Evolutionary conservation across 2,888 invertebrate species (phyloP), one percentile per base, ranked within the genome.

Genomic region (Melanargia galathea): DNA sequence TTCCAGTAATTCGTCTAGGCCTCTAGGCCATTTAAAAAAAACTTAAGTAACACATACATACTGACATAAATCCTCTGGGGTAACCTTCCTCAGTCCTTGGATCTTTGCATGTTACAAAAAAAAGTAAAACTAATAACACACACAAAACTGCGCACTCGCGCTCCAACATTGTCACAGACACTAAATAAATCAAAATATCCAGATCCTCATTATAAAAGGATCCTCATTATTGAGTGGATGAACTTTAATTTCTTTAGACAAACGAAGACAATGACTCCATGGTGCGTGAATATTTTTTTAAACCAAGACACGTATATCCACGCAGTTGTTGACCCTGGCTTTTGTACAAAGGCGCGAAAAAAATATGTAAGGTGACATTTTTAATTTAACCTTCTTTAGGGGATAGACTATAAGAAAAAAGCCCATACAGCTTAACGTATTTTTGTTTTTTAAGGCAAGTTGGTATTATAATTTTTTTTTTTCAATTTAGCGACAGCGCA

Each of bases 31-130:
- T n/a, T n/a, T n/a, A n/a, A n/a, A n/a, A 30, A 5, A 16, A 49
- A 51, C 16, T 33, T 16, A 18, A 33, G 1, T 30, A 16, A 33
- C 65, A 88, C 90, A 70, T 87, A 90, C 90, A 90, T 74, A 82
- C 80, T 73, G 89, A 84, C 83, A 89, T 80, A 20, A 86, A 75
- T 76, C 90, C 90, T 40, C 79, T 80, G 0, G 90, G 86, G 71
- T 85, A 85, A 70, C 90, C 90, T 56, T 79, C 75, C 13, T 84
- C 84, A 1, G 63, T 68, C 64, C 80, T 78, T 2, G 73, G 68
- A 55, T 83, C 75, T 13, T 71, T 24, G 62, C 63, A 62, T 43
- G 49, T 43, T 48, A 54, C 65, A 48, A 38, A 58, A 45, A 52
- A 70, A 61, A 67, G 30, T 60, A 56, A 58, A 56, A 65, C 61